Base-by-base conservation (phyloP, 2,888 invertebrate genomes). In the Nesidiocoris tenuis region DNA sequence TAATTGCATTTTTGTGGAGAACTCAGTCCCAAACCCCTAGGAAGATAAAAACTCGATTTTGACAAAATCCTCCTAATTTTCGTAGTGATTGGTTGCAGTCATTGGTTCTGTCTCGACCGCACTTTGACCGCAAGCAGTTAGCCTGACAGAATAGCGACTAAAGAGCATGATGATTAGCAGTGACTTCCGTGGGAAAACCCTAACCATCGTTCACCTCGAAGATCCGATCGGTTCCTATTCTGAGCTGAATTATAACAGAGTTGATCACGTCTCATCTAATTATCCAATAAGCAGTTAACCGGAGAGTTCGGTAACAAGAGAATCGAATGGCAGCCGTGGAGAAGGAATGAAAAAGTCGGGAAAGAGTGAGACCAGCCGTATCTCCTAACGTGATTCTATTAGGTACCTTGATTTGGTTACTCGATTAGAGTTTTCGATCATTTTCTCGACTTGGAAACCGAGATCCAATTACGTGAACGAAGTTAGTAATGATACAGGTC, bases 381-480 rank as follows among this genome's bases (percentile, higher is more conserved):
- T 61, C 39, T 72, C 55, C 57, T 63, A 72, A 72, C 72, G 72
- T 72, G 72, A 72, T 72, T 72, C 72, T 61, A 72, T 72, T 72
- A n/a, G n/a, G n/a, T n/a, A 72, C 21, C 54, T 72, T 63, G 61
- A 72, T 72, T 61, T 39, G 72, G 72, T 72, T 63, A 61, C 54
- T 56, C 61, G 72, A 72, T 72, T 61, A 61, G 61, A 19, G 19
- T 61, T 19, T 63, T 72, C 72, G 63, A 70, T 61, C 61, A 61
- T 22, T 57, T 59, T 70, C 61, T 61, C 24, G 9, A n/a, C 61
- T 61, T 24, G 25, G 39, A 54, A 63, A 63, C 70, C 72, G 25
- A 61, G 72, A 72, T 72, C 72, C 72, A 72, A 72, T 72, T 61
- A 72, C 72, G 63, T 72, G 72, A 63, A 72, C 61, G 72, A 61